Conservation (phyloP, 2,888 invertebrate species). For the Mamestra brassicae region DNA sequence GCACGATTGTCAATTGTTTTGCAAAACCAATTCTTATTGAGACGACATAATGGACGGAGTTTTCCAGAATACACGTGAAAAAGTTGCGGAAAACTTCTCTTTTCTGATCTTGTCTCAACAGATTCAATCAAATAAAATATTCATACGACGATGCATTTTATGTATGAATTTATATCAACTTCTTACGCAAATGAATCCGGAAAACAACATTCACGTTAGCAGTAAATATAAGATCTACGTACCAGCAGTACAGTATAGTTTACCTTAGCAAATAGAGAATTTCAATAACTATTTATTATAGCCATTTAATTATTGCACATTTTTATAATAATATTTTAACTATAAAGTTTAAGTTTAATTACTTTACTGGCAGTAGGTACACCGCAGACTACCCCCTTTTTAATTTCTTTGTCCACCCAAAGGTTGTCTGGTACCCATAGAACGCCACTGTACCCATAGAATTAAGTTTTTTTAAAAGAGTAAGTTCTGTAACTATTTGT, state of each 20-base stretch:
- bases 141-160: not conserved
- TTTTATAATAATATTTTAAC: no score
- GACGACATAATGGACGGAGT: not conserved
- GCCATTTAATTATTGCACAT: no score
- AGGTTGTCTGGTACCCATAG: no score
- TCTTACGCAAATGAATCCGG: not conserved
- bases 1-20: no score
- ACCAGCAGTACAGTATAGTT: not conserved
- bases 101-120: not conserved
- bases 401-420: no score
- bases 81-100: not conserved
- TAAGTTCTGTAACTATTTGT: not conserved
- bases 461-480: no score
- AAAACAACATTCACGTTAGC: constrained; percentile 3
- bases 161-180: not conserved
- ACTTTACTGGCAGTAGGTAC: no score
- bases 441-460: no score
- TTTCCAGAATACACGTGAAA: not conserved
- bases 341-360: no score
- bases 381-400: no score
- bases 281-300: not conserved
- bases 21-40: no score
- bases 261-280: constrained; percentile 16
- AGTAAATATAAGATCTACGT: not conserved
- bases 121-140: not conserved